Conservation (phyloP, 2,888 invertebrate species). For the Axea sp. region DNA sequence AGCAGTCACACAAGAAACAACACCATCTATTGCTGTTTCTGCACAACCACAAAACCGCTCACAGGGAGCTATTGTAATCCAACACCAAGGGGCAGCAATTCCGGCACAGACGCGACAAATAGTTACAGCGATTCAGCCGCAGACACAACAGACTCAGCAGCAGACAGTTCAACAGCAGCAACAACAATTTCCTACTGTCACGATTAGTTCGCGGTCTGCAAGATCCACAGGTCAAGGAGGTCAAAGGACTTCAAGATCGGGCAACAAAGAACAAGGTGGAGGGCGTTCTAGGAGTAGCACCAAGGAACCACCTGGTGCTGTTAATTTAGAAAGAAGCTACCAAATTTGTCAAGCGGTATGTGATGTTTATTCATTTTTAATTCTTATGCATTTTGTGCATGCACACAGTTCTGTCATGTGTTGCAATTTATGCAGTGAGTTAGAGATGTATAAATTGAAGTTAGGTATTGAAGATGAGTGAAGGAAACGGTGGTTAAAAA, state of each 20-base stretch:
- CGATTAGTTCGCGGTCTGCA: constrained; percentile 69
- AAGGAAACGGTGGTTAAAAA: too few species aligned
- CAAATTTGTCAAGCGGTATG: constrained; percentile 93
- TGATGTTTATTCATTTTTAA: too few species aligned
- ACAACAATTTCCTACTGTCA: constrained; percentile 69
- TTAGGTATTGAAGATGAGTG: too few species aligned
- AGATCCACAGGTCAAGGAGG: constrained; percentile 70
- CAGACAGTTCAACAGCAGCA: constrained; percentile 67
- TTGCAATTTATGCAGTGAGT: too few species aligned
- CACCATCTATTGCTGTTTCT: constrained; percentile 64
- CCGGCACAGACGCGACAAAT: constrained; percentile 68
- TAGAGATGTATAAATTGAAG: too few species aligned
- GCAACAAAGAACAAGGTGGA: constrained; percentile 73
- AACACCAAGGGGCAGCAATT: constrained; percentile 69
- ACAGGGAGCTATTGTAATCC: constrained; percentile 73
- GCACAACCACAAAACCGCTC: constrained; percentile 69
- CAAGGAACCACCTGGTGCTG: constrained; percentile 92
- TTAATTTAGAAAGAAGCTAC: constrained; percentile 95
- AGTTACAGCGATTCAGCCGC: constrained; percentile 65
- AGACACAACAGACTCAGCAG: constrained; percentile 60
- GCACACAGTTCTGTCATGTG: too few species aligned
- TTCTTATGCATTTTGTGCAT: too few species aligned
- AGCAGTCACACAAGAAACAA: constrained; percentile 54
- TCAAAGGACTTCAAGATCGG: constrained; percentile 72
- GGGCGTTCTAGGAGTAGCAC: constrained; percentile 81